These are phyloP conservation scores for Halyomorpha halys DNA, from an alignment of 1,140 invertebrate genomes.

Conservation along the genomic window DNA sequence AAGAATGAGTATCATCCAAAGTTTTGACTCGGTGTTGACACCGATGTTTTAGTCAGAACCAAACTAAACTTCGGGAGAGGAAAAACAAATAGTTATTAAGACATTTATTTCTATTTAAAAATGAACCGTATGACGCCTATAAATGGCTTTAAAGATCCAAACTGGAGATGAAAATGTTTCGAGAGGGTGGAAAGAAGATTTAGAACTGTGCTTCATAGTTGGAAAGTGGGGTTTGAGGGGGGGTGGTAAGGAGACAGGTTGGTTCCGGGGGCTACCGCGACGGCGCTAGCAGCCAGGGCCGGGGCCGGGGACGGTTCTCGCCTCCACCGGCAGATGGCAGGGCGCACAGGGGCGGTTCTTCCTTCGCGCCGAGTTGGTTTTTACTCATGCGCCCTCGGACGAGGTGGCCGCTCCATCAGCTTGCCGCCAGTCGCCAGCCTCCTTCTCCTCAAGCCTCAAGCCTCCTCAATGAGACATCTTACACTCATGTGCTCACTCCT, in stretches of 20 bases:
- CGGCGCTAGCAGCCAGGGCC: neutral
- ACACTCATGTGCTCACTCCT: conserved; percentile 13
- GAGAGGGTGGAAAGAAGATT: too few species aligned
- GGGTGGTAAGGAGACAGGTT: neutral
- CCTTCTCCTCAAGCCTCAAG: conserved; percentile 9
- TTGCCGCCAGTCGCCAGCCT: conserved; percentile 11
- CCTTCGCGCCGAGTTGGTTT: conserved; percentile 6
- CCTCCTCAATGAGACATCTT: conserved; percentile 15
- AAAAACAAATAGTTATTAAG: too few species aligned
- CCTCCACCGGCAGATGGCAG: conserved; percentile 4
- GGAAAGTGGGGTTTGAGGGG: neutral
- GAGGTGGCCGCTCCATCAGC: neutral
- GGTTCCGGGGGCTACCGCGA: neutral
- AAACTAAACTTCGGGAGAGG: too few species aligned
- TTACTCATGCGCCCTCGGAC: conserved; percentile 17
- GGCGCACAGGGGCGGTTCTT: conserved; percentile 9
- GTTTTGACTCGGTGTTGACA: too few species aligned
- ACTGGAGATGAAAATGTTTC: too few species aligned
- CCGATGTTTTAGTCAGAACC: too few species aligned
- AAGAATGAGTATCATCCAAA: too few species aligned
- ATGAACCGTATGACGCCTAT: too few species aligned
- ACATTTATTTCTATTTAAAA: too few species aligned
- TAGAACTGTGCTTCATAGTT: too few species aligned
- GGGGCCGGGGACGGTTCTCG: neutral
- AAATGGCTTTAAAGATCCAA: too few species aligned